Evolutionary conservation across 35 echinoderm and acorn worm genomes (phyloP).

Genomic region (Holothuria glaberrima): DNA sequence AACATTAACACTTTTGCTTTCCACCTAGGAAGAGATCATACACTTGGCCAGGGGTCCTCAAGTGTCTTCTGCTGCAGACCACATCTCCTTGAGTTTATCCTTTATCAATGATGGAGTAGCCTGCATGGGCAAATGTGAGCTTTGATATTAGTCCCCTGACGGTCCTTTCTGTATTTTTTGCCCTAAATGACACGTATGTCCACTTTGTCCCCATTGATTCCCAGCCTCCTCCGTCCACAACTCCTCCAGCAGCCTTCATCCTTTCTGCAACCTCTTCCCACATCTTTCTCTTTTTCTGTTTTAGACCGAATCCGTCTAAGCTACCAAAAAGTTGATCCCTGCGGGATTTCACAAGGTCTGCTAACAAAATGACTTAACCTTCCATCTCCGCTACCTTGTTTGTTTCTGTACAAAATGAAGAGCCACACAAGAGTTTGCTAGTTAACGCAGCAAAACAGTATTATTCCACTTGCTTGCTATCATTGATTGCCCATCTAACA

Average conservation of each 20-base stretch:
- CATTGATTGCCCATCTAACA: too few species aligned
- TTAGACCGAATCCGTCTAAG: background rate
- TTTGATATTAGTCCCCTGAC: background rate
- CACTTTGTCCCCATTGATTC: background rate
- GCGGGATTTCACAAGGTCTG: background rate
- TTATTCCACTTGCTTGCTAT: too few species aligned
- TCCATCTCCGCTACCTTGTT: background rate
- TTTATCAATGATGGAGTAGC: too few species aligned
- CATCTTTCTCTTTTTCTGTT: background rate
- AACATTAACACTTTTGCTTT: too few species aligned
- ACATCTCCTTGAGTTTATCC: too few species aligned
- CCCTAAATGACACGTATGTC: background rate
- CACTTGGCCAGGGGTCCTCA: too few species aligned
- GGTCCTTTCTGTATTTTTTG: background rate
- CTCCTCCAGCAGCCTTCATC: background rate
- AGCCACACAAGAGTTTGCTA: too few species aligned
- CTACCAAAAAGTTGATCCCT: background rate
- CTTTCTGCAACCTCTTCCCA: background rate
- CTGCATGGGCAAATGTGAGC: too few species aligned
- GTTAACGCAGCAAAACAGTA: too few species aligned
- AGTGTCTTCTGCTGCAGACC: too few species aligned
- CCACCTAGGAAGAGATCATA: too few species aligned
- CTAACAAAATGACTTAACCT: background rate
- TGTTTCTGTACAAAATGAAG: background rate
- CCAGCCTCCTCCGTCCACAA: background rate